Evolutionary conservation across 2,113 vertebrate genomes (phyloP).

Genomic region (Oryzias curvinotus): DNA sequence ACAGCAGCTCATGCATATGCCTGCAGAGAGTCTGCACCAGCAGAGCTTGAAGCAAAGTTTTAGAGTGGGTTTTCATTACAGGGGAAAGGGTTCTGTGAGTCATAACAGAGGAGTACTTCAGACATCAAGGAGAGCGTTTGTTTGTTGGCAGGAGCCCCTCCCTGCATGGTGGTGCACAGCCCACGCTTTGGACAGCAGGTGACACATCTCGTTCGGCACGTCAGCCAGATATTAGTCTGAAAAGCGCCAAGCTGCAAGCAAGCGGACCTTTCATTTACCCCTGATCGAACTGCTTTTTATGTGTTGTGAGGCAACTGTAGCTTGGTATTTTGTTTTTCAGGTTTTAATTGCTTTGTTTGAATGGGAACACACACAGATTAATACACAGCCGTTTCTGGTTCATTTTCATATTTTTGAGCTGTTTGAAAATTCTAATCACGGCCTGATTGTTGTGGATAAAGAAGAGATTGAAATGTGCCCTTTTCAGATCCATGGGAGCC

Average conservation of each 20-base stretch:
- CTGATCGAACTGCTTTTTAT: slow-evolving; percentile 33
- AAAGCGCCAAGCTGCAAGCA: slow-evolving; percentile 28
- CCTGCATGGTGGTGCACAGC: slow-evolving; percentile 39
- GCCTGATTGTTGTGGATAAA: slow-evolving; percentile 10
- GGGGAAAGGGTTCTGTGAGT: slow-evolving; percentile 11
- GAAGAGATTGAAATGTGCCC: slow-evolving; percentile 10
- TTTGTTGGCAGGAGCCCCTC: slow-evolving; percentile 45
- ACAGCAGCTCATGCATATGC: not conserved
- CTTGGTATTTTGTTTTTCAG: slow-evolving; percentile 8
- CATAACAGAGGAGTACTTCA: slow-evolving; percentile 31
- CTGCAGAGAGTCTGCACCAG: not conserved
- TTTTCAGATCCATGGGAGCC: not conserved
- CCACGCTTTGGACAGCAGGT: slow-evolving; percentile 61
- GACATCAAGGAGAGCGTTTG: slow-evolving; percentile 52
- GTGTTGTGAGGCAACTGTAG: not conserved
- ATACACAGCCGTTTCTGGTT: not conserved
- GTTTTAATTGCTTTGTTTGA: not conserved
- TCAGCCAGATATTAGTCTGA: slow-evolving; percentile 28
- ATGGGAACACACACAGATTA: slow-evolving; percentile 1
- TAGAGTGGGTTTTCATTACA: slow-evolving; percentile 27
- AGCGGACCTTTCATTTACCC: slow-evolving; percentile 21
- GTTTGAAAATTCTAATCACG: slow-evolving; percentile 1
- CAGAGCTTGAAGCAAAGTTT: slow-evolving; percentile 1
- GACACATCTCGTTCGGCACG: slow-evolving; percentile 35
- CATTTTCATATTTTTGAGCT: slow-evolving; percentile 26